Conservation (phyloP, 2,888 invertebrate genomes). For the Fissipunctia ypsillon region DNA sequence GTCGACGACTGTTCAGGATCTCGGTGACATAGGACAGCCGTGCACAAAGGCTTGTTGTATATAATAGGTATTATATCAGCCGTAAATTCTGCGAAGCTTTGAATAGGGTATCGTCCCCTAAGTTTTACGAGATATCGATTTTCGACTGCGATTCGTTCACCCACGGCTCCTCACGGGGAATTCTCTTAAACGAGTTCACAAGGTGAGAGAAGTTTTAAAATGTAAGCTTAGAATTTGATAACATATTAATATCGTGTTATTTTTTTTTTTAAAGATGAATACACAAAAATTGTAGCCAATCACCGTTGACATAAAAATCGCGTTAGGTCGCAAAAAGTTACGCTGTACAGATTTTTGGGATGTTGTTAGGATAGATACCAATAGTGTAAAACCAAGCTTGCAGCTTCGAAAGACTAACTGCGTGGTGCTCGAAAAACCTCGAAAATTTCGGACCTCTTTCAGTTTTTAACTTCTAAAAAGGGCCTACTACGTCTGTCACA, state of each 20-base stretch:
- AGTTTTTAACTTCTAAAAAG: too few species aligned
- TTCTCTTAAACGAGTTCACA: constrained; percentile 20
- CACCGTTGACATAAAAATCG: too few species aligned
- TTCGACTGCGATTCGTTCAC: constrained; percentile 49
- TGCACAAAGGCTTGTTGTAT: constrained; percentile 61
- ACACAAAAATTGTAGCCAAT: too few species aligned
- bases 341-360: too few species aligned
- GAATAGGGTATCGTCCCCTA: constrained; percentile 72
- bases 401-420: too few species aligned
- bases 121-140: constrained; percentile 76
- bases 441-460: too few species aligned
- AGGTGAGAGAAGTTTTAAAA: constrained; percentile 25
- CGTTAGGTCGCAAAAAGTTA: too few species aligned
- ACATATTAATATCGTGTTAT: neutral
- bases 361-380: too few species aligned
- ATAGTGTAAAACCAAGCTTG: too few species aligned
- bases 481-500: too few species aligned
- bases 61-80: constrained; percentile 64
- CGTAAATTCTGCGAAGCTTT: constrained; percentile 68
- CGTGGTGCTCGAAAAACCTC: too few species aligned
- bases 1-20: constrained; percentile 46
- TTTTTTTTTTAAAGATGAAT: neutral
- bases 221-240: neutral
- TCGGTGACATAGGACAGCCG: constrained; percentile 58
- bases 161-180: constrained; percentile 17